Base-by-base conservation (phyloP, 2,797 vertebrate genomes). In the Hemibagrus guttatus region DNA sequence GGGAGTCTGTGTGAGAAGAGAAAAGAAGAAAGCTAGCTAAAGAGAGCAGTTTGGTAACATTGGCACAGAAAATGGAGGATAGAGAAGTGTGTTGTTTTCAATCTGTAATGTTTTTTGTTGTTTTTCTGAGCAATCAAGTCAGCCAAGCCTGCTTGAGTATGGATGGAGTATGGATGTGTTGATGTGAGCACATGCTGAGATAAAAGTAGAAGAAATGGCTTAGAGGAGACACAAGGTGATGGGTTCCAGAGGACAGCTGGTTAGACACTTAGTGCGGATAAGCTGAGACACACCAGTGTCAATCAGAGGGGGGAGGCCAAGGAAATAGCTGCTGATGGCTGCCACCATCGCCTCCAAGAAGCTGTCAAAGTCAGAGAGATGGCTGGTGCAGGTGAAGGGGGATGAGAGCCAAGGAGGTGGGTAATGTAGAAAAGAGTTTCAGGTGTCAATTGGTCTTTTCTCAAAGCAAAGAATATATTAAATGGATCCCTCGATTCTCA, bases 261-360 rank as follows among this genome's bases (percentile, higher is more conserved):
- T 80, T 80, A 31, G 21, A 3, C 11, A 35, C 28, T 80, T 59
- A 7, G 17, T 59, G 78, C 12, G 56, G 78, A 80, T 59, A 35
- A 42, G 56, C 56, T 80, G 21, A 80, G 31, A 59, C 78, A 39
- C 31, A 61, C 61, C 31, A 3, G 28, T 58, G 54, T 79, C 75
- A 80, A 4, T 76, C 42, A 75, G 26, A n/a, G 23, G 4, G 35
- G 1, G 26, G 16, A 71, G 4, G 68, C 68, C 72, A 75, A 75
- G 72, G 75, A 58, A 35, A 78, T 21, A 56, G n/a, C 49, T 56
- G 52, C 52, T 58, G 28, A 78, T 78, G 54, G 74, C 74, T 54
- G 75, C 49, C 75, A 78, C 52, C n/a, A 78, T n/a, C 52, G 35
- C 14, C 16, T 76, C n/a, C n/a, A 54, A 54, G 13, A 54, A 54